Percentiles rank a stretch among this genome's conserved stretches.
phyloP scores from a whole-genome alignment of 2,797 vertebrate species.

The Prunella strophiata region DNA sequence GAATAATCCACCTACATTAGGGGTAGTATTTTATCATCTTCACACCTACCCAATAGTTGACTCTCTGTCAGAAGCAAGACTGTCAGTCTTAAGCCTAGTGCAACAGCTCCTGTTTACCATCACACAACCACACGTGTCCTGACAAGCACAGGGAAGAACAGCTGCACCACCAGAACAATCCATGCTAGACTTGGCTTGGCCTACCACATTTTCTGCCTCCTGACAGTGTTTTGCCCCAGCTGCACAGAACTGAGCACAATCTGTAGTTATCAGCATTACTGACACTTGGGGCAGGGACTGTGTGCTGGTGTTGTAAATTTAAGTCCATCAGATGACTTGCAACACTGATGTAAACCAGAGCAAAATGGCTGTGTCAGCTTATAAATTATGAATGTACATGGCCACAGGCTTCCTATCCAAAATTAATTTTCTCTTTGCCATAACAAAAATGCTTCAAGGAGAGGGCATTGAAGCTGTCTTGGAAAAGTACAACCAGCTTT shows the following conservation, averaged over 20 bases:
- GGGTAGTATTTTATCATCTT: neutral
- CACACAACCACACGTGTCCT: neutral
- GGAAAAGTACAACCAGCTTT: neutral
- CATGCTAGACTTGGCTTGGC: neutral
- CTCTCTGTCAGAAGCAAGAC: neutral
- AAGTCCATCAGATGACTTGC: conserved; percentile 1
- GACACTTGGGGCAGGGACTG: neutral
- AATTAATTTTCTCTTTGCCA: conserved; percentile 3
- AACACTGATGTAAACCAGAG: neutral
- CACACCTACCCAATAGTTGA: neutral
- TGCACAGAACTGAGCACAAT: neutral
- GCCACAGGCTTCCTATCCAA: neutral
- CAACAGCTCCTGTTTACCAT: neutral
- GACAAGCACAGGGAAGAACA: conserved; percentile 9
- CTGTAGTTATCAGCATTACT: neutral
- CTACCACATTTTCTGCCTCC: neutral
- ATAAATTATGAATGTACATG: neutral
- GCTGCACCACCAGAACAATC: neutral
- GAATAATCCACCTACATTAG: neutral
- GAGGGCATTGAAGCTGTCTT: neutral
- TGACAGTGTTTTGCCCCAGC: neutral
- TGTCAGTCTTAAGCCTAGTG: neutral
- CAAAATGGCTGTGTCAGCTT: conserved; percentile 10
- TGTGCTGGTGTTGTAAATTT: neutral
- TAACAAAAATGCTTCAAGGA: conserved; percentile 24